Evolutionary conservation across 2,888 invertebrate genomes (phyloP).

Genomic region (Drosophila parthenogenetica): DNA sequence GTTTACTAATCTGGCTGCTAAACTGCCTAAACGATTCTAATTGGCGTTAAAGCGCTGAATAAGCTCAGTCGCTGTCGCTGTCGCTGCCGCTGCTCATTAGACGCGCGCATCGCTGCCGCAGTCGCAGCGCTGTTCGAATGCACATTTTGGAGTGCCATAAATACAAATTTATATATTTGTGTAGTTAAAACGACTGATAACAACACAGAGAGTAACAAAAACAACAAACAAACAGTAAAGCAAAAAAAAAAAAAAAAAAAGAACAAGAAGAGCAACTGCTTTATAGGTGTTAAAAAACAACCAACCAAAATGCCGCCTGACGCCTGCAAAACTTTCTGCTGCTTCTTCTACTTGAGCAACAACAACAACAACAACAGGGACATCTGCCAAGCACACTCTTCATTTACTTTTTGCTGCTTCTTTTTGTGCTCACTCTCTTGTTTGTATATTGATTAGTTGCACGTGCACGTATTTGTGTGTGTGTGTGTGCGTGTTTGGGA

Average conservation of each 20-base stretch:
- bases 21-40: conserved; percentile 16
- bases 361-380: too few species aligned
- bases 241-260: background rate
- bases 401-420: conserved; percentile 13
- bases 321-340: conserved; percentile 22
- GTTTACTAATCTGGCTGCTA: background rate
- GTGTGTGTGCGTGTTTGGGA: conserved; percentile 21
- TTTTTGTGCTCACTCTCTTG: conserved; percentile 28
- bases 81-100: background rate
- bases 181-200: conserved; percentile 12
- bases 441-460: conserved; percentile 70
- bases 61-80: too few species aligned
- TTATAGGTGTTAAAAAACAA: conserved; percentile 69
- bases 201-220: conserved; percentile 22
- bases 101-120: background rate
- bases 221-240: conserved; percentile 18
- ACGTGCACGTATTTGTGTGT: conserved; percentile 19
- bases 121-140: background rate
- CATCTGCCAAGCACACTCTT: background rate
- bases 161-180: background rate
- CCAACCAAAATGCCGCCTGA: conserved; percentile 78
- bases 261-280: conserved; percentile 23
- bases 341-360: background rate
- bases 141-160: conserved; percentile 15
- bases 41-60: conserved; percentile 5